Evolutionary conservation across 2,888 invertebrate genomes (phyloP).

Genomic region (Parnassius smintheus): DNA sequence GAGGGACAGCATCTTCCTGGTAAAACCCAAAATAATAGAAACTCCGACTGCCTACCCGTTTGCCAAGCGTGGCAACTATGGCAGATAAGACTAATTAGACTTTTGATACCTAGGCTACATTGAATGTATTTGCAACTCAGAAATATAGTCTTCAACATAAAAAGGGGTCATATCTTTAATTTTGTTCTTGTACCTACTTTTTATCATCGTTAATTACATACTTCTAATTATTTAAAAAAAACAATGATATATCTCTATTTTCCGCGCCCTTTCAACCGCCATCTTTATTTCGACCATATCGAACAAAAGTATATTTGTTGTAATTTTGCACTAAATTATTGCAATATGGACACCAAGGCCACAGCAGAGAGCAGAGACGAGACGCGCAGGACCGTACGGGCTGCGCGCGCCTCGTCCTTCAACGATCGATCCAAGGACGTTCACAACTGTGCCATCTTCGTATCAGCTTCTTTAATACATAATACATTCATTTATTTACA

Average conservation of each 20-base stretch:
- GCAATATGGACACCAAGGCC: conserved; percentile 1
- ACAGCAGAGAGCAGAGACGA: conserved; percentile 2
- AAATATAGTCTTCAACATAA: too few species aligned
- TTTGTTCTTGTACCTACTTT: too few species aligned
- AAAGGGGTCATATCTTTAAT: too few species aligned
- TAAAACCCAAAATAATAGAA: too few species aligned
- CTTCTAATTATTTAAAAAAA: neutral
- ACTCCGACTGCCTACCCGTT: too few species aligned
- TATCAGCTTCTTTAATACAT: neutral
- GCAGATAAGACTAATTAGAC: too few species aligned
- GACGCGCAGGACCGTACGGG: conserved; percentile 31
- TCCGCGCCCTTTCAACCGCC: conserved; percentile 4
- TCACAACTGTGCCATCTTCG: conserved; percentile 8
- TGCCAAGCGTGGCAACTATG: too few species aligned
- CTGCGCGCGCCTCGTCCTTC: conserved; percentile 73
- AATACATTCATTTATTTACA: too few species aligned
- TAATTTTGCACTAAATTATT: conserved; percentile 16
- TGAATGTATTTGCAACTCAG: too few species aligned
- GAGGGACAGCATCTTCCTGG: too few species aligned
- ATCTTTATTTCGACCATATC: neutral
- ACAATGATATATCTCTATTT: neutral
- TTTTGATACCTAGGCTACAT: too few species aligned
- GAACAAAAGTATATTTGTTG: neutral
- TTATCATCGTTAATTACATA: too few species aligned
- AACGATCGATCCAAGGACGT: conserved; percentile 72